Conservation (phyloP, 2,797 vertebrate species). For the Toxotes lorentzi region DNA sequence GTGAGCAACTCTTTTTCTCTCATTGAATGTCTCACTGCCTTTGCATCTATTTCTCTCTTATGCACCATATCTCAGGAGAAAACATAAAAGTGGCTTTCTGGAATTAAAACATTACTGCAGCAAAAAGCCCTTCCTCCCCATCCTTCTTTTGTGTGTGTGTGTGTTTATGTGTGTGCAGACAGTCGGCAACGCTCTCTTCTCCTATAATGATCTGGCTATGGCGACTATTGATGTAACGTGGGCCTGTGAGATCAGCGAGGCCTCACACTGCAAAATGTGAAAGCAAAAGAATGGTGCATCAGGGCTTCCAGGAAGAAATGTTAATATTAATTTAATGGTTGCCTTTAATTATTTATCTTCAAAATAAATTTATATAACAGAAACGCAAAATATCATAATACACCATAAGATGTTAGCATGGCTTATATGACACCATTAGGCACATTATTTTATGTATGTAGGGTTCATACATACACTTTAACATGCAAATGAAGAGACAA, state of each 20-base stretch:
- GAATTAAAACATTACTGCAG: conserved; percentile 36
- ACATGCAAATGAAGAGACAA: conserved; percentile 1
- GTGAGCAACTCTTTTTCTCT: conserved; percentile 26
- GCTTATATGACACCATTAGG: background rate
- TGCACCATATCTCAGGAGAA: conserved; percentile 27
- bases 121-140: conserved; percentile 16
- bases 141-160: conserved; percentile 12
- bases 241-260: background rate
- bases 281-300: conserved; percentile 3
- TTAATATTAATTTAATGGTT: background rate
- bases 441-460: background rate
- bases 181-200: background rate
- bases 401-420: background rate
- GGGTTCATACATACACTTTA: background rate
- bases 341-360: conserved; percentile 8
- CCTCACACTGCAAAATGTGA: conserved; percentile 3
- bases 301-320: background rate
- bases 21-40: conserved; percentile 35
- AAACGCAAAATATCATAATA: background rate
- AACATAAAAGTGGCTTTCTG: conserved; percentile 52
- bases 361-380: conserved; percentile 1
- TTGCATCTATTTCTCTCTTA: conserved; percentile 33
- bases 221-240: conserved; percentile 8
- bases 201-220: conserved; percentile 12
- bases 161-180: conserved; percentile 11